Percentiles rank a stretch among this genome's conserved stretches.
Evolutionary conservation across 2,888 invertebrate species (phyloP).

Genomic region (Epinotia bilunana): DNA sequence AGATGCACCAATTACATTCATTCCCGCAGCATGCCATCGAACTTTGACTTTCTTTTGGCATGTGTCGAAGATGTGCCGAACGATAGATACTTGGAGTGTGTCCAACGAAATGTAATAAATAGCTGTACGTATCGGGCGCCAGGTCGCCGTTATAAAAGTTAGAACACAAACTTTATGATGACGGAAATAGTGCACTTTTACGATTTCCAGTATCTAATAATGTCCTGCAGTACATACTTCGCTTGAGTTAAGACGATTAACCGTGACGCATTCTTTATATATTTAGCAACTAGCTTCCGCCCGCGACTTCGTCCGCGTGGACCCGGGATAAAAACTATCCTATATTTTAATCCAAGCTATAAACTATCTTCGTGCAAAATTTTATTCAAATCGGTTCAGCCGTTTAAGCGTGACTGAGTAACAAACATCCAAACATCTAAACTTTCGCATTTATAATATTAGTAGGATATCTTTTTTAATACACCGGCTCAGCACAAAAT

Average conservation of each 20-base stretch:
- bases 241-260: constrained; percentile 48
- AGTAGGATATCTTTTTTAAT: constrained; percentile 26
- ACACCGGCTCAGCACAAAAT: not conserved
- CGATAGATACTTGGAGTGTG: constrained; percentile 66
- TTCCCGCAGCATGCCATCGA: constrained; percentile 65
- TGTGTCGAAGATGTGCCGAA: constrained; percentile 64
- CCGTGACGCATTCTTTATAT: constrained; percentile 51
- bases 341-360: too few relatives aligned
- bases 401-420: too few relatives aligned
- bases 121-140: constrained; percentile 74
- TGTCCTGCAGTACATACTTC: constrained; percentile 52
- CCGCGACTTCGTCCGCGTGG: too few relatives aligned
- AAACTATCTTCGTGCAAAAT: too few relatives aligned
- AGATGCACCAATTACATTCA: constrained; percentile 37
- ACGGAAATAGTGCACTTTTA: constrained; percentile 67
- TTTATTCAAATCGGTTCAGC: too few relatives aligned
- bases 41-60: constrained; percentile 80
- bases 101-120: constrained; percentile 79
- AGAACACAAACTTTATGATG: constrained; percentile 62
- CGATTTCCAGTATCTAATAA: constrained; percentile 52
- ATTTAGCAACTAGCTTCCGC: too few relatives aligned
- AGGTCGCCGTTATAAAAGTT: constrained; percentile 67
- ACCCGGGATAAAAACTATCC: too few relatives aligned
- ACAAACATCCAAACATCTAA: too few relatives aligned
- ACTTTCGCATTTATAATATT: too few relatives aligned